Conservation (phyloP, 1,140 invertebrate genomes). For the Caenorhabditis remanei region DNA sequence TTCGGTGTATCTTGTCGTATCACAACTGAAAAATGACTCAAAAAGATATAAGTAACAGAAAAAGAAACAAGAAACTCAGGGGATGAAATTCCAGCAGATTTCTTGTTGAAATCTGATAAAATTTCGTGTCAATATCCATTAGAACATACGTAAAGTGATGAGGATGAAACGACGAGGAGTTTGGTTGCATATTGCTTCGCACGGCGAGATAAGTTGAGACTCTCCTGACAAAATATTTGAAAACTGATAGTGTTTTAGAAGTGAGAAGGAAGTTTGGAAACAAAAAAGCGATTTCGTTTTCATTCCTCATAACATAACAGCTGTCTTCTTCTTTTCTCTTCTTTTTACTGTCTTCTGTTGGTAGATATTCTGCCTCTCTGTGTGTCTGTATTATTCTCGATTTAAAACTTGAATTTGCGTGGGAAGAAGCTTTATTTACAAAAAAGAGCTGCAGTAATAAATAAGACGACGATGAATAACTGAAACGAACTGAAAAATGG, state of each 20-base stretch:
- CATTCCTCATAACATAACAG: conserved; percentile 18
- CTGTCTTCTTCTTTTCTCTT: not conserved
- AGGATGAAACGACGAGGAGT: conserved; percentile 50
- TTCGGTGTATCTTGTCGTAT: conserved; percentile 35
- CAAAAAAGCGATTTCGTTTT: not conserved
- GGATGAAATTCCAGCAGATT: conserved; percentile 47
- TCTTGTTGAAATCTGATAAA: conserved; percentile 49
- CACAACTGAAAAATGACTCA: conserved; percentile 37
- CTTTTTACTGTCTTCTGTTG: not conserved
- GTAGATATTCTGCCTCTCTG: too few relatives aligned
- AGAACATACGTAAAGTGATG: conserved; percentile 48
- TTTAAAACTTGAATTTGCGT: not conserved
- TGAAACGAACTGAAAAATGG: not conserved
- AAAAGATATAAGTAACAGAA: not conserved
- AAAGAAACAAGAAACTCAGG: conserved; percentile 20
- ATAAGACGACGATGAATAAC: not conserved
- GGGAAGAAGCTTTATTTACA: conserved; percentile 51
- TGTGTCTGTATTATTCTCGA: not conserved
- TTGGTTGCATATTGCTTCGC: conserved; percentile 24
- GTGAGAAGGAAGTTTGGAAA: not conserved
- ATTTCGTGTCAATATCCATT: conserved; percentile 34
- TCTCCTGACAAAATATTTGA: conserved; percentile 20
- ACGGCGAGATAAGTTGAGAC: not conserved
- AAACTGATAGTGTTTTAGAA: conserved; percentile 34
- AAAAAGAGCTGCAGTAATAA: not conserved